A percentile compares a stretch with the other conserved stretches of the same genome.
phyloP scores from a whole-genome alignment of 1,140 invertebrate genomes.

The Helicoverpa zea region DNA sequence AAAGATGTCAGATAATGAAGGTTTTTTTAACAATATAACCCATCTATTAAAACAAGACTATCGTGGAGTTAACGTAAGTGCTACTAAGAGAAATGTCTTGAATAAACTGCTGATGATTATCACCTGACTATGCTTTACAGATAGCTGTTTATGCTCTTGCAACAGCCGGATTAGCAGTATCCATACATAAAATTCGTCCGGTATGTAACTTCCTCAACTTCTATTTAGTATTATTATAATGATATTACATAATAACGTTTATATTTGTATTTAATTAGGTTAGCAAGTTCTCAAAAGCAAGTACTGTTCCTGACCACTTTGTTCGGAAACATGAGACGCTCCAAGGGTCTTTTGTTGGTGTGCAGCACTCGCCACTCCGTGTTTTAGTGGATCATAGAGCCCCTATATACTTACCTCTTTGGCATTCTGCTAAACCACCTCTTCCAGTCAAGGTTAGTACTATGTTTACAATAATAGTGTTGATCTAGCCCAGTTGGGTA shows the following conservation, averaged over 20 bases:
- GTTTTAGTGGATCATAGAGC: conserved; percentile 81
- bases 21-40: conserved; percentile 72
- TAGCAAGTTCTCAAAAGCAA: conserved; percentile 85
- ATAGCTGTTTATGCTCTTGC: conserved; percentile 85
- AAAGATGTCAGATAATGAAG: conserved; percentile 74
- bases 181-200: conserved; percentile 84
- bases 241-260: conserved; percentile 68
- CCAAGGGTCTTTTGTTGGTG: conserved; percentile 75
- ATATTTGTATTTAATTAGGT: conserved; percentile 70
- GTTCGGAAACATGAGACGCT: conserved; percentile 78
- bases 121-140: conserved; percentile 73
- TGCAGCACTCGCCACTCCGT: conserved; percentile 79
- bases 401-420: conserved; percentile 84
- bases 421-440: conserved; percentile 85
- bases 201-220: conserved; percentile 62
- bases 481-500: conserved; percentile 29
- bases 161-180: conserved; percentile 79
- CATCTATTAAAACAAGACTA: conserved; percentile 79
- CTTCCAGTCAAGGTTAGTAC: conserved; percentile 81
- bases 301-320: conserved; percentile 82
- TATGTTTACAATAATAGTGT: conserved; percentile 46
- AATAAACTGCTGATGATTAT: conserved; percentile 51
- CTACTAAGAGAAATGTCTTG: conserved; percentile 44
- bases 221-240: conserved; percentile 41
- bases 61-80: conserved; percentile 79